phyloP scores from a whole-genome alignment of 1,140 invertebrate species.

The Zaprionus kolodkinae region DNA sequence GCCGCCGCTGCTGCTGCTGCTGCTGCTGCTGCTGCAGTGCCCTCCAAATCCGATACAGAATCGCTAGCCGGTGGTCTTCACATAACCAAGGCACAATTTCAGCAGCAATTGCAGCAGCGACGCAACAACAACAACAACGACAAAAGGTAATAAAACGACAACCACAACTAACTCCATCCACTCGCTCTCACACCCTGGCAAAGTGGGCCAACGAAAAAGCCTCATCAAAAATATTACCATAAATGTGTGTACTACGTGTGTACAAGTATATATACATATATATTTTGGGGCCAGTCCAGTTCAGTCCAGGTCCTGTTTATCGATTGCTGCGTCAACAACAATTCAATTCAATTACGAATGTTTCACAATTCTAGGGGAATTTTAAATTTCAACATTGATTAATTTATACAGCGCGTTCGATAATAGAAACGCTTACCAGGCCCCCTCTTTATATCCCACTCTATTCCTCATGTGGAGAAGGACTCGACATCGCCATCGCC shows the following conservation, averaged over 20 bases:
- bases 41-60: conserved; percentile 54
- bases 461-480: conserved; percentile 15
- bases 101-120: conserved; percentile 74
- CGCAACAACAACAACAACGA: conserved; percentile 42
- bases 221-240: conserved; percentile 60
- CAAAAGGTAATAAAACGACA: conserved; percentile 69
- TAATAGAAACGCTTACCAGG: conserved; percentile 1
- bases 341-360: conserved; percentile 67
- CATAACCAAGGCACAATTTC: conserved; percentile 80
- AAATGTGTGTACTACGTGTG: conserved; percentile 20
- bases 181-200: not conserved
- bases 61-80: conserved; percentile 67
- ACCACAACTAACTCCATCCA: not conserved
- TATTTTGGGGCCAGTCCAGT: conserved; percentile 16
- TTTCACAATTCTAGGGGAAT: conserved; percentile 41
- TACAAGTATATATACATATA: too few species aligned
- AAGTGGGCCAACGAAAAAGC: conserved; percentile 50
- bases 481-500: conserved; percentile 33
- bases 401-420: conserved; percentile 63
- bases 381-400: conserved; percentile 60
- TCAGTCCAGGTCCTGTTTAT: conserved; percentile 18
- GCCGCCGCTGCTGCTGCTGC: conserved; percentile 51
- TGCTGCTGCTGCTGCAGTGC: conserved; percentile 39
- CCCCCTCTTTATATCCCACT: not conserved
- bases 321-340: conserved; percentile 63